These are phyloP conservation scores for Phorcus lineatus DNA, from an alignment of 2,888 invertebrate species.

Conservation along the genomic window DNA sequence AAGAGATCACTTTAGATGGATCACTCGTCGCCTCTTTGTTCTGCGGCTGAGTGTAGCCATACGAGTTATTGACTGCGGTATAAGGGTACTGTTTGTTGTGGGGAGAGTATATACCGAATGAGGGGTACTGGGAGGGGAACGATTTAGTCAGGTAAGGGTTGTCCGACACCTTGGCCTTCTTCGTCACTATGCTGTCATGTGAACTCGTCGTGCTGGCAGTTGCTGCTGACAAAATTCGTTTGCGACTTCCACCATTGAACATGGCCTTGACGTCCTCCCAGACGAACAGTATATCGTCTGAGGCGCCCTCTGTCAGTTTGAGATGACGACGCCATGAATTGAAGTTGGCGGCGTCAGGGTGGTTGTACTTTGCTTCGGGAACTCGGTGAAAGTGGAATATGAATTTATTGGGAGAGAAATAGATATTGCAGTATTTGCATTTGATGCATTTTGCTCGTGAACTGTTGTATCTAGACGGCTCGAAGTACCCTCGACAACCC, in stretches of 20 bases:
- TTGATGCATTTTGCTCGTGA: conserved; percentile 98
- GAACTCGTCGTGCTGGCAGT: neutral
- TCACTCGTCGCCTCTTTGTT: conserved; percentile 45
- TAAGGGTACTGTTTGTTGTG: conserved; percentile 53
- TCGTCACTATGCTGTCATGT: neutral
- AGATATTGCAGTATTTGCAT: conserved; percentile 93
- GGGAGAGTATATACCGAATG: conserved; percentile 50
- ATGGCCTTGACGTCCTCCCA: conserved; percentile 99
- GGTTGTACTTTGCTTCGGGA: conserved; percentile 82
- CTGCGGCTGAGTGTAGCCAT: conserved; percentile 47
- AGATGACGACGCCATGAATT: conserved; percentile 98
- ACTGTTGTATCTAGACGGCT: conserved; percentile 78
- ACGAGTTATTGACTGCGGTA: conserved; percentile 42
- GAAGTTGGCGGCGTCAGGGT: conserved; percentile 98
- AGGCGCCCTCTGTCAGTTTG: conserved; percentile 82
- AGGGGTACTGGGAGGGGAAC: conserved; percentile 49
- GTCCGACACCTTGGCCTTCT: conserved; percentile 33
- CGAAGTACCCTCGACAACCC: conserved; percentile 86
- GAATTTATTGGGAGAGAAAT: conserved; percentile 98
- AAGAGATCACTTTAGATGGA: conserved; percentile 31
- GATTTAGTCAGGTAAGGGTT: conserved; percentile 35
- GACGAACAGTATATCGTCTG: conserved; percentile 79
- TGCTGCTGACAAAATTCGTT: conserved; percentile 77
- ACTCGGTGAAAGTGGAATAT: conserved; percentile 95
- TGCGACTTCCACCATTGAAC: conserved; percentile 97